These are phyloP conservation scores for Andrena bucephala DNA, from an alignment of 2,888 invertebrate genomes.

Conservation along the genomic window DNA sequence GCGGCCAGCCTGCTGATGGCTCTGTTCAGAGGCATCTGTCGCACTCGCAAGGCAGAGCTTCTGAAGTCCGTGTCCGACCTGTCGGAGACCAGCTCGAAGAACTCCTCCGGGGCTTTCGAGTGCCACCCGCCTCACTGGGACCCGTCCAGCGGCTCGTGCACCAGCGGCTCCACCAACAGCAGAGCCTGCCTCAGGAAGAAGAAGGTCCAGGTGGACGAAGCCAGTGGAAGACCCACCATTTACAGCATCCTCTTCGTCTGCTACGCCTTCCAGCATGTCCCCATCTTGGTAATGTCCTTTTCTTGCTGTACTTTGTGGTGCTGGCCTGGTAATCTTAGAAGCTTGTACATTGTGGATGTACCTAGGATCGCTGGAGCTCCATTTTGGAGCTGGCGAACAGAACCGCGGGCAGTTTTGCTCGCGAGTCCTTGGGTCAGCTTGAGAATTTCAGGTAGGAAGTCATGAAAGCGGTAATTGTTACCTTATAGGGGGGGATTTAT, in stretches of 20 bases:
- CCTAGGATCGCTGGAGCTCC: not conserved
- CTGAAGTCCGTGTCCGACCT: slow-evolving; percentile 82
- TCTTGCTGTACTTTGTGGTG: not conserved
- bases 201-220: slow-evolving; percentile 81
- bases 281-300: slow-evolving; percentile 85
- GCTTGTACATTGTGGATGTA: not conserved
- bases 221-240: slow-evolving; percentile 85
- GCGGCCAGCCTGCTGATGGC: slow-evolving; percentile 71
- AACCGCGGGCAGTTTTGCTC: too few species aligned
- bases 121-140: slow-evolving; percentile 84
- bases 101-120: slow-evolving; percentile 81
- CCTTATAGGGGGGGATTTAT: slow-evolving; percentile 34
- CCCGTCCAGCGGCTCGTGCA: slow-evolving; percentile 85
- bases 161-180: slow-evolving; percentile 87
- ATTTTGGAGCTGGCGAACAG: not conserved
- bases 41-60: slow-evolving; percentile 77
- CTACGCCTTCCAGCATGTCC: slow-evolving; percentile 87
- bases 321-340: not conserved
- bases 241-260: slow-evolving; percentile 86
- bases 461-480: slow-evolving; percentile 31
- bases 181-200: slow-evolving; percentile 85
- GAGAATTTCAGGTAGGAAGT: too few species aligned
- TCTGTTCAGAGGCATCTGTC: slow-evolving; percentile 71
- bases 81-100: slow-evolving; percentile 82
- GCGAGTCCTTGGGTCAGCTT: too few species aligned